Conservation (phyloP, 2,113 vertebrate species). For the Peromyscus polionotus region DNA sequence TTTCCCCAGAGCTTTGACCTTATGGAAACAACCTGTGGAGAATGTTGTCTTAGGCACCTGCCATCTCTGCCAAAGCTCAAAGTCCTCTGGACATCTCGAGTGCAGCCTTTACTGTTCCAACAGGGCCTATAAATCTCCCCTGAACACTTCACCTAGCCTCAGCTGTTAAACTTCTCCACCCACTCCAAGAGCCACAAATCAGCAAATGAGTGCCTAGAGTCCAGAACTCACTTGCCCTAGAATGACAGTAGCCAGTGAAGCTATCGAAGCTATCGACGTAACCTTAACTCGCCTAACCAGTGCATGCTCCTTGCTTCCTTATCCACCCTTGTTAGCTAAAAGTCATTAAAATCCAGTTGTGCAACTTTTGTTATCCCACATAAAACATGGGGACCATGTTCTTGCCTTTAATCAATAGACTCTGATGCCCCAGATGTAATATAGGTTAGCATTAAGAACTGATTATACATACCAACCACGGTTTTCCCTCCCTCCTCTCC, state of each 20-base stretch:
- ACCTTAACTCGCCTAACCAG: neutral
- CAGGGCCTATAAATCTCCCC: neutral
- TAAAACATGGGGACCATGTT: neutral
- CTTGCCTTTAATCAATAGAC: neutral
- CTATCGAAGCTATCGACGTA: neutral
- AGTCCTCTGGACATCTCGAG: neutral
- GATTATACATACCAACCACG: too few relatives aligned
- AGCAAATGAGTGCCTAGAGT: neutral
- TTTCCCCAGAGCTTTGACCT: neutral
- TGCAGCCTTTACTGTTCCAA: neutral
- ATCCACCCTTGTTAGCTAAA: neutral
- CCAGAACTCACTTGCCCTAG: neutral
- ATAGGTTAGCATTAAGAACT: neutral
- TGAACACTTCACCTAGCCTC: neutral
- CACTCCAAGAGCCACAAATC: neutral
- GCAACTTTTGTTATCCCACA: neutral
- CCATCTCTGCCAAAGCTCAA: neutral
- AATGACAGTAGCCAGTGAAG: conserved; percentile 3
- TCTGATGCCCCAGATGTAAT: neutral
- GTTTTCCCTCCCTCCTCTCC: too few relatives aligned
- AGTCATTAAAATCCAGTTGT: neutral
- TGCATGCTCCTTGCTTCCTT: neutral
- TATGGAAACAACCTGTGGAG: neutral
- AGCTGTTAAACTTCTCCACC: neutral
- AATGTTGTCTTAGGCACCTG: neutral